A percentile compares a stretch with the other conserved stretches of the same genome.
These are phyloP conservation scores for Luperina testacea DNA, from an alignment of 2,888 invertebrate genomes.

Conservation along the genomic window DNA sequence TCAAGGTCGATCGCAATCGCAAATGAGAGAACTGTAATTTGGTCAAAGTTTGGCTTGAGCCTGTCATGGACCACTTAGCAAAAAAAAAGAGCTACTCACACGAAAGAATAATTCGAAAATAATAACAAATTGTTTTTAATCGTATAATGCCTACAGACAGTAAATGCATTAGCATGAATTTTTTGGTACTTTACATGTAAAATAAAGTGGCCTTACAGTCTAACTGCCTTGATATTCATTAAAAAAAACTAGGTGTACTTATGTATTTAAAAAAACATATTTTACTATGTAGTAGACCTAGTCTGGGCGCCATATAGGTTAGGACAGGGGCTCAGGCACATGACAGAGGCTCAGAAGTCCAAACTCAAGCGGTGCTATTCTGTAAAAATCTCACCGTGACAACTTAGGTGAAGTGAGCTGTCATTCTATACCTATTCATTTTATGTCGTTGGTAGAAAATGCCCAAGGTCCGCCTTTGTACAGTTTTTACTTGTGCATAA, in stretches of 20 bases:
- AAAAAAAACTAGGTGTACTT: not conserved
- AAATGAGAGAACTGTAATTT: not conserved
- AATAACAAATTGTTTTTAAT: not conserved
- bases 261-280: not conserved
- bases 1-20: slow-evolving; percentile 7
- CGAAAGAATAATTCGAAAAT: not conserved
- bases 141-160: not conserved
- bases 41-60: not conserved
- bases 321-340: too few relatives aligned
- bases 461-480: too few relatives aligned
- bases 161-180: not conserved
- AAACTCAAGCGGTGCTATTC: too few relatives aligned
- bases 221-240: slow-evolving; percentile 25
- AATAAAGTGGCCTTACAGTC: slow-evolving; percentile 3
- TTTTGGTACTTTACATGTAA: not conserved
- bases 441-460: too few relatives aligned
- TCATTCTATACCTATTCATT: too few relatives aligned
- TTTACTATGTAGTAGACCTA: not conserved
- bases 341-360: too few relatives aligned
- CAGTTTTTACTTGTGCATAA: too few relatives aligned
- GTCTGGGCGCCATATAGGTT: too few relatives aligned
- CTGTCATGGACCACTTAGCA: not conserved
- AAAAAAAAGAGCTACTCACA: not conserved
- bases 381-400: too few relatives aligned
- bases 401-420: too few relatives aligned